Evolutionary conservation across 2,113 vertebrate genomes (phyloP), one percentile per base, ranked within the genome.

Genomic region (Urocolius indicus): DNA sequence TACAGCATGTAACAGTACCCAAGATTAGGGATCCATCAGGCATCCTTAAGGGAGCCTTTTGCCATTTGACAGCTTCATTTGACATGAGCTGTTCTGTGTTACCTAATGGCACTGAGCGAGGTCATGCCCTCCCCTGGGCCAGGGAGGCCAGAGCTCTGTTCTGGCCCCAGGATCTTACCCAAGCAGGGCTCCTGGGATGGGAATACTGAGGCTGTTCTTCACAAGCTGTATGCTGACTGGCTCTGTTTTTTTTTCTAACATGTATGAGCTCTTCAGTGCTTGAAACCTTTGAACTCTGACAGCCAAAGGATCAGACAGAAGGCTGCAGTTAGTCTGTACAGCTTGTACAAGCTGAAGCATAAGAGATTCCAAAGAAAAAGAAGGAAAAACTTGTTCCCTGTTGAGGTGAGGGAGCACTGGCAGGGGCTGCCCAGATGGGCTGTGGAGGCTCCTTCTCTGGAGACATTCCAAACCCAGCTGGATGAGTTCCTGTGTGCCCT

Each of bases 91-190:
- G 65, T 46, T 9, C 43, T 8, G 52, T 0, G 2, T 61, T 63
- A 43, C 21, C 36, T 38, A 10, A 54, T 3, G 5, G 34, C 3
- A 8, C 61, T n/a, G 57, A 21, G 22, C 0, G 4, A 41, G 52
- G 27, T 49, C 2, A 9, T 11, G 1, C 14, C 2, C 2, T 21
- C 26, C 30, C 1, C 41, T 7, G 48, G 46, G 20, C 30, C 5
- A 5, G 45, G 69, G 54, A 21, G 43, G 49, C 16, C 49, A 6
- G 32, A 21, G 83, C 72, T 69, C 19, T 9, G 0, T 18, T 11
- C 20, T 32, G 27, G 24, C 48, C 32, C 36, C 38, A 41, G 52
- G 52, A 36, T 45, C 36, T 4, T 4, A 3, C 0, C 26, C 1
- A 45, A 66, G 78, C 36, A 4, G 54, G 48, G 27, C 27, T 46